Percentiles rank a stretch among this genome's conserved stretches.
Evolutionary conservation across 2,888 invertebrate genomes (phyloP).

Genomic region (Bhutanitis thaidina): DNA sequence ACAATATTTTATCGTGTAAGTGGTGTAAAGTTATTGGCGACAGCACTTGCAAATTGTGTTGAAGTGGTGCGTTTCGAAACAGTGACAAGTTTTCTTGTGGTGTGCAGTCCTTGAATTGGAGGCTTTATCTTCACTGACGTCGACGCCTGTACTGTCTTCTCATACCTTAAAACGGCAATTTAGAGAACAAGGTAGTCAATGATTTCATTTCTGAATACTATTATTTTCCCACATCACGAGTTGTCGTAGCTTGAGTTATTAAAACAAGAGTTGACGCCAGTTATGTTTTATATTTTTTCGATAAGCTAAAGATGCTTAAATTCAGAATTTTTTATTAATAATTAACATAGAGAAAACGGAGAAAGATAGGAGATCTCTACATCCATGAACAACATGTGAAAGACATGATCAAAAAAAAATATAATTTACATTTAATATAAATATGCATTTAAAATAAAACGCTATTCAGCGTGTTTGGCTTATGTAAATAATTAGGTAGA

Average conservation of each 20-base stretch:
- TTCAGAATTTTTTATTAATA: too few species aligned
- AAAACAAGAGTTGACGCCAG: neutral
- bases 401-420: too few species aligned
- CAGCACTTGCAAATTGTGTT: conserved; percentile 33
- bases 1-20: conserved; percentile 23
- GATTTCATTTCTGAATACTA: conserved; percentile 22
- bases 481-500: too few species aligned
- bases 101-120: conserved; percentile 67
- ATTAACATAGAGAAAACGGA: too few species aligned
- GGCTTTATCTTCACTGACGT: conserved; percentile 55
- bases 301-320: too few species aligned
- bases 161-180: conserved; percentile 43
- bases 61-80: conserved; percentile 54
- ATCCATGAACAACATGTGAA: too few species aligned
- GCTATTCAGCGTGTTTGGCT: too few species aligned
- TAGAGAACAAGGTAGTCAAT: conserved; percentile 50
- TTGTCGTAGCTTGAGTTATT: neutral
- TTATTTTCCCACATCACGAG: neutral
- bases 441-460: too few species aligned
- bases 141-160: conserved; percentile 44
- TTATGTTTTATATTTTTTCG: too few species aligned
- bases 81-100: conserved; percentile 69
- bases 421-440: too few species aligned
- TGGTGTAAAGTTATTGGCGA: conserved; percentile 29
- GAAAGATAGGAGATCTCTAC: too few species aligned